phyloP scores from a whole-genome alignment of 1,140 invertebrate genomes.

The Catajapyx aquilonaris region DNA sequence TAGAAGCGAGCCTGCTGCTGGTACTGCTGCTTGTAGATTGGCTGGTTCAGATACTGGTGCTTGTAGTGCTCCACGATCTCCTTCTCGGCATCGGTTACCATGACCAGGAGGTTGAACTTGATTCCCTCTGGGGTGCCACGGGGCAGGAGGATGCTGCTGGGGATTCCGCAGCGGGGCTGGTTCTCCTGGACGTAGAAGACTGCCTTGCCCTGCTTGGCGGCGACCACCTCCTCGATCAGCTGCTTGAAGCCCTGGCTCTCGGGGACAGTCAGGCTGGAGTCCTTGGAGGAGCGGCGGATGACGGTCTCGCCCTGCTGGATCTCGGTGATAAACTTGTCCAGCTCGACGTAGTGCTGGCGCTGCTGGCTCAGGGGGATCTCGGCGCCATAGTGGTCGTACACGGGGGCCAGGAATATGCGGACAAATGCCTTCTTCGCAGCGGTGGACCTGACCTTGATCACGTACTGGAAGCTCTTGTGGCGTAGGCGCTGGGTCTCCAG shows the following conservation, averaged over 20 bases:
- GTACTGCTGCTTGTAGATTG: neutral
- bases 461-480: slow-evolving; percentile 39
- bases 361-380: slow-evolving; percentile 27
- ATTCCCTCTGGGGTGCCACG: slow-evolving; percentile 39
- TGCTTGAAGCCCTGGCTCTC: slow-evolving; percentile 6
- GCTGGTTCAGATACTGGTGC: slow-evolving; percentile 4
- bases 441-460: slow-evolving; percentile 24
- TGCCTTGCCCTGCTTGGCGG: slow-evolving; percentile 5
- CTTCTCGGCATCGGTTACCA: slow-evolving; percentile 23
- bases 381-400: too few species aligned
- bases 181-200: slow-evolving; percentile 5
- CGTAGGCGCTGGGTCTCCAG: slow-evolving; percentile 31
- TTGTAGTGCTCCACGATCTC: too few species aligned
- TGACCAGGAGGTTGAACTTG: slow-evolving; percentile 37
- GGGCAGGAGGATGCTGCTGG: slow-evolving; percentile 39
- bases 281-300: slow-evolving; percentile 7
- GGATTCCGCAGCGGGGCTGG: slow-evolving; percentile 26
- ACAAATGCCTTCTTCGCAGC: slow-evolving; percentile 25
- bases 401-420: slow-evolving; percentile 29
- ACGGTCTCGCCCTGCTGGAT: slow-evolving; percentile 10
- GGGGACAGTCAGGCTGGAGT: slow-evolving; percentile 12
- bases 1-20: neutral
- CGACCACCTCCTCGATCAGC: slow-evolving; percentile 2
- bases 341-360: slow-evolving; percentile 36
- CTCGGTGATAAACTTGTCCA: slow-evolving; percentile 28